Evolutionary conservation across 2,797 vertebrate genomes (phyloP).

Genomic region (Pipistrellus pipistrellus): DNA sequence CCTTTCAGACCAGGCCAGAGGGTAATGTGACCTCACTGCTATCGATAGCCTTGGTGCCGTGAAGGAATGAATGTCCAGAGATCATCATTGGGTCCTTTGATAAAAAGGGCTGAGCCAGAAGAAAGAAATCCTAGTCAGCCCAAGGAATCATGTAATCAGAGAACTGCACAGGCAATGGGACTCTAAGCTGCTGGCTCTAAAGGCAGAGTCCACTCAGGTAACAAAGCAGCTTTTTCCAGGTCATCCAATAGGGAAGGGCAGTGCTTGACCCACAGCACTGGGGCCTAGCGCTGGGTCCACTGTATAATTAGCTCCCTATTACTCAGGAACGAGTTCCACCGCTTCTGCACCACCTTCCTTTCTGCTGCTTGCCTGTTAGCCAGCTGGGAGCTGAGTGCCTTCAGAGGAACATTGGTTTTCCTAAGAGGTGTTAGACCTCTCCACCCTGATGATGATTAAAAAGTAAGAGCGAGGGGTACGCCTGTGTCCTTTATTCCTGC

Average conservation of each 20-base stretch:
- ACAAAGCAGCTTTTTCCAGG: constrained; percentile 52
- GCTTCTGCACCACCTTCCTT: background rate
- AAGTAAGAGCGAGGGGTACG: background rate
- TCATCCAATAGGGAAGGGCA: background rate
- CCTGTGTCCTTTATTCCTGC: background rate
- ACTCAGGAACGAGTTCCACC: background rate
- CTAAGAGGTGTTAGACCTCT: background rate
- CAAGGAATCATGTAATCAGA: constrained; percentile 69
- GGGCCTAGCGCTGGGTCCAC: background rate
- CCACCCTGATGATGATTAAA: background rate
- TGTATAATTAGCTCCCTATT: constrained; percentile 13
- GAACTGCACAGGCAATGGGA: background rate
- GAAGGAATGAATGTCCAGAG: constrained; percentile 48
- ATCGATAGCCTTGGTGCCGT: background rate
- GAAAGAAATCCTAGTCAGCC: constrained; percentile 44
- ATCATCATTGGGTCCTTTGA: constrained; percentile 54
- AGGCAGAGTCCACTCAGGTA: background rate
- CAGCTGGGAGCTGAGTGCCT: background rate
- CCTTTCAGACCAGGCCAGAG: background rate
- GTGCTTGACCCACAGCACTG: background rate
- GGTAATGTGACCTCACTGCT: background rate
- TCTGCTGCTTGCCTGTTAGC: background rate
- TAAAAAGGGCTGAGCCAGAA: constrained; percentile 57
- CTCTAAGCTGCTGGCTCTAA: background rate
- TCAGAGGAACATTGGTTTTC: constrained; percentile 10